Base-by-base conservation (phyloP, 2,888 invertebrate genomes). In the Thelaira solivaga region DNA sequence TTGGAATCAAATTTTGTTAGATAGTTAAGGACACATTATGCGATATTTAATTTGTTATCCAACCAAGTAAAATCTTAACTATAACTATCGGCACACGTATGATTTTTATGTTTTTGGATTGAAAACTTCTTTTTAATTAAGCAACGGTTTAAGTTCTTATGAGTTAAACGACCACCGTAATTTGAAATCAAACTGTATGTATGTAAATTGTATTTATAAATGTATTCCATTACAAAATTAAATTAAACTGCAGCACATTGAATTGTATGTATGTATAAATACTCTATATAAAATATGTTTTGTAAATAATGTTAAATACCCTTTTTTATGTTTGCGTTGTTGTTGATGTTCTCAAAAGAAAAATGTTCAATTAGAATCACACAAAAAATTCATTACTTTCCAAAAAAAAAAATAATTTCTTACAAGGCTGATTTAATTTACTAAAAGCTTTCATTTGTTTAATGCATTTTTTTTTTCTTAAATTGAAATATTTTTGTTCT, bases 181-280 rank as follows among this genome's bases (percentile, higher is more conserved):
- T 59, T 59, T 39, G n/a, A 26, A 45, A 26, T 11, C 13, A 24
- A 43, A 51, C 34, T 39, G 29, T 51, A 53, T 62, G 39, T 61
- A 26, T 16, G 20, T 67, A 41, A n/a, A n/a, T n/a, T 53, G 41
- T 65, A 43, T n/a, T 41, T 43, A 43, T 68, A 47, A 68, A 39
- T 71, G 61, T 62, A 71, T 18, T 43, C 45, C 18, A 24, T 51
- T 39, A 39, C 18, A 16, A 59, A 41, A 36, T 20, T 24, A n/a
- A 36, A 71, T 22, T 11, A 36, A n/a, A 24, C 64, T 53, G 71
- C 53, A 53, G 64, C 72, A 72, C 72, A 31, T 29, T 39, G 39
- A 72, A 62, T 29, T 72, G 47, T 64, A 72, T 72, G 72, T 72
- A 72, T 53, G 43, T 43, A 31, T 26, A 5, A 53, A 26, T n/a